Conservation (phyloP, 2,888 invertebrate species). For the Trissolcus japonicus region DNA sequence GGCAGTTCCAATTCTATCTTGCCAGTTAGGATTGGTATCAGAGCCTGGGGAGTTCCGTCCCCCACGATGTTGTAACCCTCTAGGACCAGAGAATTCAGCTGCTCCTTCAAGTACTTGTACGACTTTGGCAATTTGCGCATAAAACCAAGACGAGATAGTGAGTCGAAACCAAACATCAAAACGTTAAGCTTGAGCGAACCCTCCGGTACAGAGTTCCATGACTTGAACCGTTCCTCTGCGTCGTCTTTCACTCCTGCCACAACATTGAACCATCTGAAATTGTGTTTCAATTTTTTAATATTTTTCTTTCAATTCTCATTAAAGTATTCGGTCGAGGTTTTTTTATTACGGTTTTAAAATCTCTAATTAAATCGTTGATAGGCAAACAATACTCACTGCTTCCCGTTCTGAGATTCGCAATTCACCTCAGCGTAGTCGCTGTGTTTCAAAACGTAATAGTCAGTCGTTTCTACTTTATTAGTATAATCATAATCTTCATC, state of each 20-base stretch:
- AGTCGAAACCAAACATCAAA: constrained; percentile 92
- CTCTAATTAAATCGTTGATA: not conserved
- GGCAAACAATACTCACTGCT: constrained; percentile 70
- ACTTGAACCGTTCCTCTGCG: constrained; percentile 74
- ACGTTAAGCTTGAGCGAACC: constrained; percentile 81
- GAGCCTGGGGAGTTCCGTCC: constrained; percentile 90
- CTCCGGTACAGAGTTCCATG: constrained; percentile 77
- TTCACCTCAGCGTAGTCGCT: constrained; percentile 86
- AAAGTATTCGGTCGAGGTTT: not conserved
- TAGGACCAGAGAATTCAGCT: constrained; percentile 81
- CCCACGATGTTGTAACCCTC: constrained; percentile 90
- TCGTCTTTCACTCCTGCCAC: constrained; percentile 81
- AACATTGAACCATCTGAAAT: constrained; percentile 81
- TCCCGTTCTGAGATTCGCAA: constrained; percentile 78
- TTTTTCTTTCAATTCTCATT: not conserved
- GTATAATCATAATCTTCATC: constrained; percentile 81
- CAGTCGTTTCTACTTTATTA: constrained; percentile 77
- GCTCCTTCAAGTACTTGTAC: constrained; percentile 82
- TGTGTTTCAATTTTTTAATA: not conserved
- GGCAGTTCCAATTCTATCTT: constrained; percentile 91
- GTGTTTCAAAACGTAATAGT: constrained; percentile 80
- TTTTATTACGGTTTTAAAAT: not conserved
- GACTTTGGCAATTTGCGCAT: constrained; percentile 84
- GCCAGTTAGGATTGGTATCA: constrained; percentile 92
- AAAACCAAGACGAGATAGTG: constrained; percentile 89